Conservation (phyloP, 2,797 vertebrate genomes). For the Megaceryle alcyon region DNA sequence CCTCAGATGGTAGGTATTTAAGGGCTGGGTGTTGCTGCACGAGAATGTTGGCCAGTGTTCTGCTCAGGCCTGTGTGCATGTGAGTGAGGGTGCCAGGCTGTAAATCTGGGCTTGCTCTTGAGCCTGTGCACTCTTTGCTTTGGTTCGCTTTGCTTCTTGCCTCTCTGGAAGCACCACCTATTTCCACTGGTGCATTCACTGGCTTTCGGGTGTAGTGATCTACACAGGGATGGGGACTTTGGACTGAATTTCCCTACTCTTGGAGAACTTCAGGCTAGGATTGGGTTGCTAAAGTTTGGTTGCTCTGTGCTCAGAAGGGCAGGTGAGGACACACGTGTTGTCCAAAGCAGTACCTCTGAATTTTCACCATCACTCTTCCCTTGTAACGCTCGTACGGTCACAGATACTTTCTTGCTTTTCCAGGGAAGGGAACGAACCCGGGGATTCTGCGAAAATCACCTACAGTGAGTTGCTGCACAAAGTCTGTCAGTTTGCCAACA, state of each 20-base stretch:
- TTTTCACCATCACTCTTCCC: neutral
- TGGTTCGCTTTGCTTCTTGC: neutral
- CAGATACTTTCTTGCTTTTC: conserved; percentile 31
- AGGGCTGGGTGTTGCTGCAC: neutral
- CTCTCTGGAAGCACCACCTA: neutral
- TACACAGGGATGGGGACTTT: neutral
- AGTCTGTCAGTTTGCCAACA: conserved; percentile 94
- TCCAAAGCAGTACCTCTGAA: neutral
- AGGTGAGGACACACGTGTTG: neutral
- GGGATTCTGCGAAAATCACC: conserved; percentile 86
- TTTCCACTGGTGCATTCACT: neutral
- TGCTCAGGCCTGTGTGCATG: neutral
- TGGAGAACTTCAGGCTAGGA: neutral
- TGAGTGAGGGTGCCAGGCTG: neutral
- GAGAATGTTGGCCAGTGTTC: neutral
- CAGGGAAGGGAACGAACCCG: conserved; percentile 97
- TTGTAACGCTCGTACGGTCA: neutral
- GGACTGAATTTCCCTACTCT: neutral
- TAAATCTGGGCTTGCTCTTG: neutral
- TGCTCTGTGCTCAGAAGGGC: neutral
- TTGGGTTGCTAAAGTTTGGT: neutral
- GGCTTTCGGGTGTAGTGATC: neutral
- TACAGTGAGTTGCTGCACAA: conserved; percentile 89
- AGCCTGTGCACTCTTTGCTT: neutral
- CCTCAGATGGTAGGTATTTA: neutral